phyloP scores from a whole-genome alignment of 2,113 vertebrate genomes.

The Spilogale gracilis region DNA sequence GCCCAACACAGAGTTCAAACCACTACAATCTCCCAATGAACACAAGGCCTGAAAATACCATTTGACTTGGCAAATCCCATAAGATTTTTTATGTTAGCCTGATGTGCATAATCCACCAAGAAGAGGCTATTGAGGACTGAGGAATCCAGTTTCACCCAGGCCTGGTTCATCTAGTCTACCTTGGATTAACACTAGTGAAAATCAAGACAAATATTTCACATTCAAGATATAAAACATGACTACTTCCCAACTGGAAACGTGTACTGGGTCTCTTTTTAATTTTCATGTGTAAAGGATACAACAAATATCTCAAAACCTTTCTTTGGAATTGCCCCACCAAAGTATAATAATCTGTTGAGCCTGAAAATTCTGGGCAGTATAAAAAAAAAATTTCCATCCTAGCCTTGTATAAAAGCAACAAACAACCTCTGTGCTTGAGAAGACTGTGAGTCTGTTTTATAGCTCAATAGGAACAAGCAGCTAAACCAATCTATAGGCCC shows the following conservation, averaged over 20 bases:
- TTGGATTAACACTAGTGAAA: neutral
- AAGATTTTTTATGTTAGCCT: neutral
- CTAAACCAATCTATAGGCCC: conserved; percentile 63
- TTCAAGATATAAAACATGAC: conserved; percentile 6
- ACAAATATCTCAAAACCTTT: neutral
- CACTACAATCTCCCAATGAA: neutral
- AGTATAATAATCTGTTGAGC: conserved; percentile 17
- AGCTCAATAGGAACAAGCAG: conserved; percentile 45
- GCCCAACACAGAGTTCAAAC: neutral
- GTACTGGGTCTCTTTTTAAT: neutral
- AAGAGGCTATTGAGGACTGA: neutral
- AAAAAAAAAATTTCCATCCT: conserved; percentile 28
- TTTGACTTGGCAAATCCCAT: neutral
- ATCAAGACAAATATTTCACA: neutral
- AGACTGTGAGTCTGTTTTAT: conserved; percentile 51
- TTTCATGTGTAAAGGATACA: neutral
- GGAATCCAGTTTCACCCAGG: neutral
- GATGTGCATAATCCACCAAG: neutral
- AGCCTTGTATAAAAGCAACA: conserved; percentile 14
- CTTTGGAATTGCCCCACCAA: neutral
- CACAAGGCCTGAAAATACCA: conserved; percentile 28
- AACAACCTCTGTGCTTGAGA: neutral
- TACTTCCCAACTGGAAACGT: conserved; percentile 1
- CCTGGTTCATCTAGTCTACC: neutral
- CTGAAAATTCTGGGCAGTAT: conserved; percentile 13